These are phyloP conservation scores for Ormyrus rosae DNA, from an alignment of 2,888 invertebrate genomes.

Conservation along the genomic window DNA sequence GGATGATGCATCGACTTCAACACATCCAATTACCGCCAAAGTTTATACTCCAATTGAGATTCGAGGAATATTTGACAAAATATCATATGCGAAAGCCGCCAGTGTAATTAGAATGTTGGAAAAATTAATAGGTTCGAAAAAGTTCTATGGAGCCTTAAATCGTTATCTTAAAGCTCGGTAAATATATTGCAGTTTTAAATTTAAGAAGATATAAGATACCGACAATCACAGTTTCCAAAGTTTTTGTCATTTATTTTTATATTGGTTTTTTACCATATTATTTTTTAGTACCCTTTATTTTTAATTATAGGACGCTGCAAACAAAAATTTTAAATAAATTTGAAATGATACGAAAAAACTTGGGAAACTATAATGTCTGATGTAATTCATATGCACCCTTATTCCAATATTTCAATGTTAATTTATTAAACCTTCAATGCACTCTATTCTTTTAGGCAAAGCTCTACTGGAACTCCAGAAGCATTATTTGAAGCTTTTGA, in stretches of 20 bases:
- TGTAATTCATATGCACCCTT: no score
- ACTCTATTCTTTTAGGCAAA: constrained; percentile 59
- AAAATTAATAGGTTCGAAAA: constrained; percentile 78
- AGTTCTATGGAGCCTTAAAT: constrained; percentile 78
- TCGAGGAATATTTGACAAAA: constrained; percentile 80
- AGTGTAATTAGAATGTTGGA: constrained; percentile 83
- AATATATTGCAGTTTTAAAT: constrained; percentile 60
- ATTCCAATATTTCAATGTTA: no score
- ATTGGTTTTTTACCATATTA: no score
- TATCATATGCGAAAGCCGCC: constrained; percentile 83
- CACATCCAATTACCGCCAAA: constrained; percentile 79
- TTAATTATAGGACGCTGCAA: no score
- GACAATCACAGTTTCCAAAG: no score
- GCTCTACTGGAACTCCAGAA: constrained; percentile 61
- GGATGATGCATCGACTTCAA: constrained; percentile 78
- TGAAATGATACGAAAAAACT: constrained; percentile 1
- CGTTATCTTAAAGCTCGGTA: constrained; percentile 78
- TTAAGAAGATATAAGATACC: no score
- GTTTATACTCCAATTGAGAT: constrained; percentile 80
- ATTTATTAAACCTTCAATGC: background rate
- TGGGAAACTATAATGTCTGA: background rate
- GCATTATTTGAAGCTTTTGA: constrained; percentile 64
- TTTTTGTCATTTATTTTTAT: no score
- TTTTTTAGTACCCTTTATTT: no score
- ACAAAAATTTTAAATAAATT: background rate